phyloP scores from a whole-genome alignment of 2,797 vertebrate genomes.

The Lepus townsendii region DNA sequence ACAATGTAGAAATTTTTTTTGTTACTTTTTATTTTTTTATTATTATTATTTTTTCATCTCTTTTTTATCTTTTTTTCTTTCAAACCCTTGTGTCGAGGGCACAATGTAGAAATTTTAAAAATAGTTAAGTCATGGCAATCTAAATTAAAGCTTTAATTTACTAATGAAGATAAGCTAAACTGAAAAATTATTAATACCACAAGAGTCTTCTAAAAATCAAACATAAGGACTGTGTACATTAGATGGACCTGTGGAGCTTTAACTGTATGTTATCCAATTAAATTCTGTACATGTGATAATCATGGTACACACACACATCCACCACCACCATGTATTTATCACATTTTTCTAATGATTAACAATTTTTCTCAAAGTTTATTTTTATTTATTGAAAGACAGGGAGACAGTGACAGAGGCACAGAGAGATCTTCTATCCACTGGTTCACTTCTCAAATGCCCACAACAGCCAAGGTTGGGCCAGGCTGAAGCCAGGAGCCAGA shows the following conservation, averaged over 20 bases:
- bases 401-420: too few species aligned
- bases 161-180: slow-evolving; percentile 21
- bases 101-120: neutral
- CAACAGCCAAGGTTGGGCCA: too few species aligned
- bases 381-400: too few species aligned
- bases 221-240: neutral
- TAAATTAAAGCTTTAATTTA: slow-evolving; percentile 36
- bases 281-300: neutral
- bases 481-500: too few species aligned
- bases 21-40: too few species aligned
- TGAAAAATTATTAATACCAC: neutral
- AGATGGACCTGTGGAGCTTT: neutral
- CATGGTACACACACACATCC: too few species aligned
- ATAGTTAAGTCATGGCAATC: neutral
- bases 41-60: too few species aligned
- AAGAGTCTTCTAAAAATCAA: neutral
- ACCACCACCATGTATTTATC: neutral
- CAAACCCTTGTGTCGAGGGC: too few species aligned
- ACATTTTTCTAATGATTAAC: slow-evolving; percentile 1
- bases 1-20: neutral
- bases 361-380: neutral
- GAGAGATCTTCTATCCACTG: too few species aligned
- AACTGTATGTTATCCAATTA: neutral
- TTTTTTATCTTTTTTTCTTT: too few species aligned
- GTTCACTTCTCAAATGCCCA: too few species aligned